phyloP scores from a whole-genome alignment of 2,888 invertebrate species.

The Macrophya alboannulata region DNA sequence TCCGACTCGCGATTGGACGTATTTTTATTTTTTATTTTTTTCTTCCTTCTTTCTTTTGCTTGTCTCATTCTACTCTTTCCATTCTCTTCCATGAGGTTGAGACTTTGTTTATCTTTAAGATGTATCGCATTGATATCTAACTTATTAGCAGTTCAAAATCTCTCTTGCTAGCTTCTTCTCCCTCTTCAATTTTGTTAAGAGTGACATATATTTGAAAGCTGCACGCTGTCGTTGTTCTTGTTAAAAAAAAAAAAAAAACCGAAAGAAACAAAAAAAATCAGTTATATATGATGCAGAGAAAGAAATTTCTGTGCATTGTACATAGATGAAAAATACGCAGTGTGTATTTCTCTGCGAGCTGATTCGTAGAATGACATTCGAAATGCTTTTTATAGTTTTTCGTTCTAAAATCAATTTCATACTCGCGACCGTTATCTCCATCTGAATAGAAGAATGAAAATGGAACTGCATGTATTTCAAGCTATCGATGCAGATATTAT shows the following conservation, averaged over 20 bases:
- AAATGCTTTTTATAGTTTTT: background rate
- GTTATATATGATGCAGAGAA: no score
- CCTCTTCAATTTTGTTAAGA: no score
- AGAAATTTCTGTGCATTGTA: no score
- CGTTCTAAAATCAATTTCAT: background rate
- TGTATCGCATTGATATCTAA: background rate
- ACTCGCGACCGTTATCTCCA: background rate
- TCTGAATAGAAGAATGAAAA: background rate
- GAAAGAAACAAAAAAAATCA: no score
- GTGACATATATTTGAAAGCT: no score
- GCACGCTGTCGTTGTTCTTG: no score
- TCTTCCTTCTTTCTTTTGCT: background rate
- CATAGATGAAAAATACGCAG: background rate
- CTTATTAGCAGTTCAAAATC: background rate
- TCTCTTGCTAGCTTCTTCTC: slow-evolving; percentile 35
- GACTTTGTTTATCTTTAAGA: background rate
- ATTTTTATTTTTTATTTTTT: slow-evolving; percentile 4
- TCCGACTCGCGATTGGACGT: slow-evolving; percentile 18
- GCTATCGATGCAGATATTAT: background rate
- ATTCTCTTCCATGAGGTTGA: background rate
- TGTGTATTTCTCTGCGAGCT: background rate
- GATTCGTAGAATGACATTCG: background rate
- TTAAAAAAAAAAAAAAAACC: no score
- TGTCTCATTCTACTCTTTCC: background rate
- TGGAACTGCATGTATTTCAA: background rate